Conservation (phyloP, 2,113 vertebrate species). For the Mus spicilegus region DNA sequence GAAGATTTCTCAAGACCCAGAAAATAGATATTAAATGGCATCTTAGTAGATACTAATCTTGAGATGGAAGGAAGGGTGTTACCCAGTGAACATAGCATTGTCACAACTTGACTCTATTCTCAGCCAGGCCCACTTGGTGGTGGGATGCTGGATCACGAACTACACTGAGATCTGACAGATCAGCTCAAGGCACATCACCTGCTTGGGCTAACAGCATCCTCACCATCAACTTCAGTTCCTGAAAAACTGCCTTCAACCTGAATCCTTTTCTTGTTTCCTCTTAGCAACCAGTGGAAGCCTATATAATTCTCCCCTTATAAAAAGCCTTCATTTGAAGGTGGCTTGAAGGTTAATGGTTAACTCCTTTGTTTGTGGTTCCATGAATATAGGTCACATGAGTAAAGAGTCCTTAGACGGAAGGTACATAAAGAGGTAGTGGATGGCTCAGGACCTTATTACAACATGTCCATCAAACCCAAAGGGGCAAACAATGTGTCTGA, state of each 20-base stretch:
- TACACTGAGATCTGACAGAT: neutral
- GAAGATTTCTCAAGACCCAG: neutral
- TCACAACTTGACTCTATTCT: neutral
- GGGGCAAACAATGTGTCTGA: conserved; percentile 90
- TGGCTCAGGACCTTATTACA: conserved; percentile 89
- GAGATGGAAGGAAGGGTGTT: neutral
- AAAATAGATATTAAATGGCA: neutral
- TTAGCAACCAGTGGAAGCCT: conserved; percentile 73
- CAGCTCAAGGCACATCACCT: neutral
- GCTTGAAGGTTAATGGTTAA: conserved; percentile 91
- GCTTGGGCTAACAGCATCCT: conserved; percentile 3
- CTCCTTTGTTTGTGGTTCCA: conserved; percentile 88
- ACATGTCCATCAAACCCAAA: conserved; percentile 87
- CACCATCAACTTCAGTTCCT: neutral
- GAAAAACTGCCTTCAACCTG: neutral
- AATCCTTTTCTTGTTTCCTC: conserved; percentile 6
- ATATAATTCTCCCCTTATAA: conserved; percentile 76
- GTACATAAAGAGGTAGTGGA: conserved; percentile 87
- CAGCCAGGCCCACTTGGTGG: neutral
- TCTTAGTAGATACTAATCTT: neutral
- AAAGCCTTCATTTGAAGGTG: conserved; percentile 86
- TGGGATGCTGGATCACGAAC: neutral
- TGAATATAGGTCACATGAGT: conserved; percentile 89
- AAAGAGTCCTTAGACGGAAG: conserved; percentile 88
- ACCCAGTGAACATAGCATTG: neutral